Conservation (phyloP, 2,113 vertebrate genomes). For the Columba janthina region DNA sequence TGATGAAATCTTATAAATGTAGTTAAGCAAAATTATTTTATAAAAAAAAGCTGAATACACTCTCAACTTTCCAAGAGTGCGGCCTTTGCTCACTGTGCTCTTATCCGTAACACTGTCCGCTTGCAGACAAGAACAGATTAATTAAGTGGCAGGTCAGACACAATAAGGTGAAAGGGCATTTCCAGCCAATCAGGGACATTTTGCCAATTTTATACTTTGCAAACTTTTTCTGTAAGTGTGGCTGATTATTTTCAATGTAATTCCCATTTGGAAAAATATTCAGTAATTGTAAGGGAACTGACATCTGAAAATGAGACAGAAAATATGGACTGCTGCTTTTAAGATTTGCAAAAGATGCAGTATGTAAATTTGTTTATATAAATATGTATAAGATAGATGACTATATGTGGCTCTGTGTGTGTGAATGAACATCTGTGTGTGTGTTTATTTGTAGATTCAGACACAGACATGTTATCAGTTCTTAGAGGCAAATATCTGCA, state of each 20-base stretch:
- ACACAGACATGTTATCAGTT: conserved; percentile 61
- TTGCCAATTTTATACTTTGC: conserved; percentile 56
- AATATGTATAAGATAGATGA: conserved; percentile 61
- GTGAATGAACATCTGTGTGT: conserved; percentile 59
- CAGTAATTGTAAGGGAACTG: neutral
- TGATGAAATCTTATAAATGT: neutral
- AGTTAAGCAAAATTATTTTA: neutral
- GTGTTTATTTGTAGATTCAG: conserved; percentile 64
- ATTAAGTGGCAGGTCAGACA: conserved; percentile 80
- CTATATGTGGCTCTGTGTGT: conserved; percentile 41
- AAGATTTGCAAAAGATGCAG: neutral
- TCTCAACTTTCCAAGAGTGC: conserved; percentile 18
- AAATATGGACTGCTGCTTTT: neutral
- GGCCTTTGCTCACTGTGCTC: conserved; percentile 65
- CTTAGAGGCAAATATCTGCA: conserved; percentile 52
- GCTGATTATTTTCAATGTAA: neutral
- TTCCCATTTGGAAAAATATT: neutral
- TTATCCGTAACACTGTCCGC: conserved; percentile 69
- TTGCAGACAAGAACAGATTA: conserved; percentile 73
- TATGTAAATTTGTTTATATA: conserved; percentile 70
- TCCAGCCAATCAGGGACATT: conserved; percentile 68
- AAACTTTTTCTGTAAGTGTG: conserved; percentile 49
- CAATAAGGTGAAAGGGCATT: conserved; percentile 77
- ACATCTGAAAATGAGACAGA: neutral
- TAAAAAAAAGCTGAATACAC: neutral